Base-by-base conservation (phyloP, 2,113 vertebrate species). In the Apodemus sylvaticus region DNA sequence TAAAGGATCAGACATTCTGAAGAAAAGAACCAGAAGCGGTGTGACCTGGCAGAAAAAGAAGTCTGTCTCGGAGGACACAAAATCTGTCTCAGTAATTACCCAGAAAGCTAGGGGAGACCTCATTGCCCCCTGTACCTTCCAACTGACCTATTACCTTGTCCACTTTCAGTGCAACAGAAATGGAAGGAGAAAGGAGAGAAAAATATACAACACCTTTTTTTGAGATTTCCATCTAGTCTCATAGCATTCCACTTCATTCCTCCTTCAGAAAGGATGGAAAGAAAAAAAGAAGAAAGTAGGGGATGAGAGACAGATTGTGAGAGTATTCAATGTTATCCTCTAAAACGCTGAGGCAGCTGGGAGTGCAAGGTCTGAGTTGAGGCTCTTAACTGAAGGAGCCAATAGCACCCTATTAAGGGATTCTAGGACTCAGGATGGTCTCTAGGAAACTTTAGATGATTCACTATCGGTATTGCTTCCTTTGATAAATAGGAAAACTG, bases 21-120 rank as follows among this genome's bases (percentile, higher is more conserved):
- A 94, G 83, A 64, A 95, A 95, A 86, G 58, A 96, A 97, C 85
- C 45, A 88, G 92, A 97, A 70, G 95, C 76, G 68, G 64, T 93
- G 93, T 76, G 95, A 48, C 16, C 66, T 7, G 11, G 14, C 82
- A 76, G 42, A 94, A 96, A 79, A 96, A 3, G 74, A 96, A 97
- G 83, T 70, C 0, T 5, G 11, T 96, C 76, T 93, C 83, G 62
- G 93, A 86, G 74, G 85, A 77, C 45, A 73, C 45, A 62, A 77
- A 96, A 91, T 94, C 78, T 89, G 89, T 60, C 73, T 36, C 70
- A 90, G 36, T 55, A n/a, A 22, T 42, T 81, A 89, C 64, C 48
- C 77, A 66, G 74, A 89, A 89, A 82, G 34, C 31, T 70, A 66
- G 3, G 88, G 31, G 36, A 86, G 31, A 73, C 13, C 4, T 91